Conservation (phyloP, 2,113 vertebrate genomes). For the Eonycteris spelaea region DNA sequence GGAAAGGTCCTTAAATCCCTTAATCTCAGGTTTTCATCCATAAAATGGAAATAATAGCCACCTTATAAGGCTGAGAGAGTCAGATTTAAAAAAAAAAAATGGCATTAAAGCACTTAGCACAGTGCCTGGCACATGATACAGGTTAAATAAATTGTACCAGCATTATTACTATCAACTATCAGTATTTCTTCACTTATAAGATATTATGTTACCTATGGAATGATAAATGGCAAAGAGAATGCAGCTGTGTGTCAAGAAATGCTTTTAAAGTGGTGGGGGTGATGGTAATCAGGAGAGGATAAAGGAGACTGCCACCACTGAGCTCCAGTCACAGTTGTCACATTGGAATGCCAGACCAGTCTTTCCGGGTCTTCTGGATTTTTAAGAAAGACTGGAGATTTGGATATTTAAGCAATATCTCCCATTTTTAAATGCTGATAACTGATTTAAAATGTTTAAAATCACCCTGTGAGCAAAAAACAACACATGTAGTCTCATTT, state of each 20-base stretch:
- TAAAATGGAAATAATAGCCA: neutral
- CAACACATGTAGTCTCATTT: neutral
- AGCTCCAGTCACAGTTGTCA: neutral
- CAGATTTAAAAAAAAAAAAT: neutral
- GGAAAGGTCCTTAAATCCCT: neutral
- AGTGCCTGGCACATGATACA: neutral
- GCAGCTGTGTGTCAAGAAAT: neutral
- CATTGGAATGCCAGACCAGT: no score
- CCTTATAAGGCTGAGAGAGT: neutral
- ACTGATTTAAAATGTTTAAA: neutral
- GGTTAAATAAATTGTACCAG: neutral
- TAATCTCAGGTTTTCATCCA: neutral
- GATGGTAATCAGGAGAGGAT: neutral
- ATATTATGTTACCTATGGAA: neutral
- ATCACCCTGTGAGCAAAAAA: neutral
- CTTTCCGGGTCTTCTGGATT: neutral
- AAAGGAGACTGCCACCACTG: fast-evolving
- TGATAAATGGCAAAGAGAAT: neutral
- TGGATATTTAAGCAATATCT: neutral
- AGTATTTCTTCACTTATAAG: neutral
- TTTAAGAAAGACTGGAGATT: neutral
- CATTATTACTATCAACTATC: neutral
- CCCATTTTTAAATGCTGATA: neutral
- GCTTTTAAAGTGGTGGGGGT: neutral
- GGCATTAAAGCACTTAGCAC: neutral